Conservation (phyloP, 2,797 vertebrate species). For the Macropodus opercularis region DNA sequence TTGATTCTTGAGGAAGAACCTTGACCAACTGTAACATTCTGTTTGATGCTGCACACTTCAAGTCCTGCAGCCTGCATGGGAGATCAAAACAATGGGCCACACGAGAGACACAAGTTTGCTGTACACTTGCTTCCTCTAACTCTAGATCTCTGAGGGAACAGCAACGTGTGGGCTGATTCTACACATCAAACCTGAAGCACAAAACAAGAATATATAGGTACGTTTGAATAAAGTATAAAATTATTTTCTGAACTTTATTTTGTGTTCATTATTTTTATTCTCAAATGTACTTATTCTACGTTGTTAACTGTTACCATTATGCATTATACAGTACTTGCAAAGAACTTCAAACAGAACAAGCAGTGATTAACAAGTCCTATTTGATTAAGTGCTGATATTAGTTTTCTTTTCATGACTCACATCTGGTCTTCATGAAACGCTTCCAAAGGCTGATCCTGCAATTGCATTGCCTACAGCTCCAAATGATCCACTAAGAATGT, state of each 20-base stretch:
- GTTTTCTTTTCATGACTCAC: too few relatives aligned
- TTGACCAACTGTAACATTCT: constrained; percentile 44
- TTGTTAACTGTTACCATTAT: too few relatives aligned
- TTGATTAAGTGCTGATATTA: constrained; percentile 7
- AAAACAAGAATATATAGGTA: constrained; percentile 4
- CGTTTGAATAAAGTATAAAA: constrained; percentile 32
- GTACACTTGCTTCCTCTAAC: not conserved
- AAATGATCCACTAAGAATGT: too few relatives aligned
- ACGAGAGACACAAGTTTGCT: constrained; percentile 22
- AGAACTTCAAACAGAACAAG: too few relatives aligned
- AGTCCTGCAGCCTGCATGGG: constrained; percentile 33
- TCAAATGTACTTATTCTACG: too few relatives aligned
- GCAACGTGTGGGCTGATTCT: constrained; percentile 14
- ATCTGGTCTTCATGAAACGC: too few relatives aligned
- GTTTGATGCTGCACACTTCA: constrained; percentile 55
- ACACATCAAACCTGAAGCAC: constrained; percentile 29
- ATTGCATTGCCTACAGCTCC: too few relatives aligned
- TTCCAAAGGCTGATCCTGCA: constrained; percentile 17
- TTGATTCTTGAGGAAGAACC: not conserved
- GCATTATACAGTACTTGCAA: too few relatives aligned
- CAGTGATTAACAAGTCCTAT: constrained; percentile 9
- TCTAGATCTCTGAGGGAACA: not conserved
- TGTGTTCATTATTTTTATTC: not conserved
- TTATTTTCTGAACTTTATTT: constrained; percentile 24
- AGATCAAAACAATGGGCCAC: constrained; percentile 55